Conservation (phyloP, 2,888 invertebrate genomes). For the Eupithecia dodoneata region DNA sequence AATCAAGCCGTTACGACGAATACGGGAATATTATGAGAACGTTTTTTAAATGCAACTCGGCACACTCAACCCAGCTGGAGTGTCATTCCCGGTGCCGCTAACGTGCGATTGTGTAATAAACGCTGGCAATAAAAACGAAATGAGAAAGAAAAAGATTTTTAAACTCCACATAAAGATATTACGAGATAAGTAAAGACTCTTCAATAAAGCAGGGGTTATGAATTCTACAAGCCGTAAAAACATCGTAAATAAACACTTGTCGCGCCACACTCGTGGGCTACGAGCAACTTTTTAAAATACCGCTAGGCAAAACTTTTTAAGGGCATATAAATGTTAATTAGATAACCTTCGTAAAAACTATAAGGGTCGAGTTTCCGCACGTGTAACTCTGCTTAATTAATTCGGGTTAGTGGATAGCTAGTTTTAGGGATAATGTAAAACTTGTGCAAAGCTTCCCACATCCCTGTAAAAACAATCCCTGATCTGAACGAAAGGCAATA, state of each 20-base stretch:
- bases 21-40: slow-evolving; percentile 29
- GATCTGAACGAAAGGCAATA: slow-evolving; percentile 17
- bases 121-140: slow-evolving; percentile 58
- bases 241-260: slow-evolving; percentile 58
- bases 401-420: slow-evolving; percentile 27
- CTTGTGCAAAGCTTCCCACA: slow-evolving; percentile 24
- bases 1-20: slow-evolving; percentile 11
- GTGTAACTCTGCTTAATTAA: slow-evolving; percentile 27
- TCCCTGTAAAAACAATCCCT: slow-evolving; percentile 32
- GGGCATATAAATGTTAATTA: slow-evolving; percentile 28
- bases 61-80: slow-evolving; percentile 40
- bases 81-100: slow-evolving; percentile 46
- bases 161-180: slow-evolving; percentile 62
- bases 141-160: slow-evolving; percentile 63
- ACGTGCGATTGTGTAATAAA: slow-evolving; percentile 58
- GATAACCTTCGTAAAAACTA: slow-evolving; percentile 26
- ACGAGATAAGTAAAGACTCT: slow-evolving; percentile 60
- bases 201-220: slow-evolving; percentile 59
- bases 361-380: slow-evolving; percentile 25
- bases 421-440: slow-evolving; percentile 29
- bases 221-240: slow-evolving; percentile 64
- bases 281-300: slow-evolving; percentile 32
- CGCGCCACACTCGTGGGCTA: slow-evolving; percentile 35
- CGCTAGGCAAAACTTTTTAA: slow-evolving; percentile 15
- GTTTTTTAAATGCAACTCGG: slow-evolving; percentile 40